Base-by-base conservation (phyloP, 2,888 invertebrate species). In the Dione vanillae region DNA sequence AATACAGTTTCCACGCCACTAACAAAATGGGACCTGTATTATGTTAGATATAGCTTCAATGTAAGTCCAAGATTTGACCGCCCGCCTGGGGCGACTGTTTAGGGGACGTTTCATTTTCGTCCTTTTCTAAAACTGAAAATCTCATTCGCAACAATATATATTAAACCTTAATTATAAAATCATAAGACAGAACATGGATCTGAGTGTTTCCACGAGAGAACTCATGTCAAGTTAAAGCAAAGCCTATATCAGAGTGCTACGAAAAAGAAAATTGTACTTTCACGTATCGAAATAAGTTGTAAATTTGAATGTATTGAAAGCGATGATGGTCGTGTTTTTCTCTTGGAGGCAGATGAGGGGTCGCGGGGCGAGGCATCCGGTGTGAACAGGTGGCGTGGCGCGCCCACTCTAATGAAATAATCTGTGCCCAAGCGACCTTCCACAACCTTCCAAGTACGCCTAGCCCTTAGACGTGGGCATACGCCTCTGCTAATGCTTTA, bases 321-420 rank as follows among this genome's bases (percentile, higher is more conserved):
- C 62, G 67, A 66, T 73, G 77, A 76, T 75, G 76, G 51, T 72
- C 69, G 67, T 74, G 73, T 76, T 75, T 75, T 74, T 73, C 74
- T 71, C 58, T 70, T 43, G 69, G 61, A 73, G 73, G 62, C 68
- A 73, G 75, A 70, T 69, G 76, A 72, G 78, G 75, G 78, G 72
- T 75, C 78, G 86, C 79, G 86, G 84, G 83, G 79, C 75, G 84
- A 74, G 83, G 88, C 79, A 91, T 92, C 92, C 92, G 92, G 92
- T 90, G 89, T 79, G 87, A 85, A 90, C 92, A 92, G 91, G 92
- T 91, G 92, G 88, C 85, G 77, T 83, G 79, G 77, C 79, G 77
- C 83, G 88, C 89, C 90, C 90, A 88, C 89, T 86, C 86, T 88
- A 88, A 88, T 89, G 85, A 87, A 90, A 89, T 88, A 88, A 91